A percentile compares a stretch with the other conserved stretches of the same genome.
These are phyloP conservation scores for Sceloporus undulatus DNA, from an alignment of 2,113 vertebrate genomes.

Conservation along the genomic window DNA sequence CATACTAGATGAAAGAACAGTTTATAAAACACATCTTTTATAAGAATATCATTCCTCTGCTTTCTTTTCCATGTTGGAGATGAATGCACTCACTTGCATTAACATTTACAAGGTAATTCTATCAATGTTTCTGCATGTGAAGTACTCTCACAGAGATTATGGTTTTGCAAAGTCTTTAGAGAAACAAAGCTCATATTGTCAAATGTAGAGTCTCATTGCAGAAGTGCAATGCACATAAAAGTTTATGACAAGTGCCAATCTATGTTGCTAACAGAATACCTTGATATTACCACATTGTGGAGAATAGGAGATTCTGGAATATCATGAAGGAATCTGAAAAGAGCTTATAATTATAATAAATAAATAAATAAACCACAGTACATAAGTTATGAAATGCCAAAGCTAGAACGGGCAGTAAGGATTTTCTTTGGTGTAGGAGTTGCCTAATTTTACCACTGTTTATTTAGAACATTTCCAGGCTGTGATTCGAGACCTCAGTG, in stretches of 20 bases:
- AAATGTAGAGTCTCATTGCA: slow-evolving; percentile 1
- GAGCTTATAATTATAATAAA: not conserved
- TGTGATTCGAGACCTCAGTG: too few relatives aligned
- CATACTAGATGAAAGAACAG: slow-evolving; percentile 35
- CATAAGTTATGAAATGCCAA: not conserved
- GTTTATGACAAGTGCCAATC: slow-evolving; percentile 20
- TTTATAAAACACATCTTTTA: slow-evolving; percentile 38
- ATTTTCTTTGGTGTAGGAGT: not conserved
- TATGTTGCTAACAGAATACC: not conserved
- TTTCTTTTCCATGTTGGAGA: slow-evolving; percentile 32
- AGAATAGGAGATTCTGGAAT: slow-evolving; percentile 21
- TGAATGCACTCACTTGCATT: slow-evolving; percentile 35
- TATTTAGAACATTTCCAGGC: not conserved
- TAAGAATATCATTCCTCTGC: slow-evolving; percentile 8
- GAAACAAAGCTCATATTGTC: slow-evolving; percentile 27
- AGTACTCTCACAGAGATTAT: slow-evolving; percentile 26
- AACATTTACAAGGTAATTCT: slow-evolving; percentile 26
- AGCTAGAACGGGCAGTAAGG: not conserved
- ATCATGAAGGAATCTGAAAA: slow-evolving; percentile 41
- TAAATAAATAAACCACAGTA: not conserved
- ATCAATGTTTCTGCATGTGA: slow-evolving; percentile 29
- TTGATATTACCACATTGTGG: slow-evolving; percentile 28
- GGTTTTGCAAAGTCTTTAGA: slow-evolving; percentile 11
- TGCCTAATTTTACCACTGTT: not conserved
- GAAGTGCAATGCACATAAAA: slow-evolving; percentile 33